Percentiles rank a stretch among this genome's conserved stretches.
Evolutionary conservation across 2,113 vertebrate species (phyloP).

Genomic region (Oncorhynchus mykiss): DNA sequence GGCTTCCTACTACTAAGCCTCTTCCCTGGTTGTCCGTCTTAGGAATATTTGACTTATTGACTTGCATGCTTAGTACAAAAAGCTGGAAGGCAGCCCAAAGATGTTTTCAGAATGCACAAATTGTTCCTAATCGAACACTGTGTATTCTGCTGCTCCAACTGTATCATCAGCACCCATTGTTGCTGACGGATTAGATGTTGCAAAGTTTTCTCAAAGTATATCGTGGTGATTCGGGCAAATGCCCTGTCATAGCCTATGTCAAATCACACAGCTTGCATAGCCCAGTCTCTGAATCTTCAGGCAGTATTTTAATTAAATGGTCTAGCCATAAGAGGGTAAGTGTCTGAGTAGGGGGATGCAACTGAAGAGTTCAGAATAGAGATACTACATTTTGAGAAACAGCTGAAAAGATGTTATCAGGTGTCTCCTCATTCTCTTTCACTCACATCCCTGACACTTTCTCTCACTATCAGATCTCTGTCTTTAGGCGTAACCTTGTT

Average conservation of each 20-base stretch:
- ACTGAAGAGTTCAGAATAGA: no score
- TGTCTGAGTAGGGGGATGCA: not conserved
- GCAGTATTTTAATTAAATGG: not conserved
- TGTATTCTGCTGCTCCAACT: constrained; percentile 36
- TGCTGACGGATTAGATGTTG: constrained; percentile 37
- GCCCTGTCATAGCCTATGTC: not conserved
- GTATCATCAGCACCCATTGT: constrained; percentile 27
- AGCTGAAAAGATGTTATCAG: not conserved
- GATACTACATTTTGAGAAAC: no score
- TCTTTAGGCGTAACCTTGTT: constrained; percentile 13
- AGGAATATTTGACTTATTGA: constrained; percentile 43
- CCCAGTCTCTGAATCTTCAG: not conserved
- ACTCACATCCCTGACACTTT: not conserved
- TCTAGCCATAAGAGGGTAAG: not conserved
- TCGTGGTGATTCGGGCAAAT: not conserved
- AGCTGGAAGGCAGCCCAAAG: constrained; percentile 46
- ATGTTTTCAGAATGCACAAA: constrained; percentile 49
- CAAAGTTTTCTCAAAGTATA: not conserved
- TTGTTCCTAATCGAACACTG: constrained; percentile 47
- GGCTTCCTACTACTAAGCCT: not conserved
- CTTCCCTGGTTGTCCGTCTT: constrained; percentile 45
- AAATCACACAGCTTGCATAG: no score
- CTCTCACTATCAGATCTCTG: constrained; percentile 17
- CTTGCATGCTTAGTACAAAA: constrained; percentile 42
- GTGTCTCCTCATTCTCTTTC: constrained; percentile 31